Evolutionary conservation across 2,888 invertebrate genomes (phyloP).

Genomic region (Epirrhoe tristata): DNA sequence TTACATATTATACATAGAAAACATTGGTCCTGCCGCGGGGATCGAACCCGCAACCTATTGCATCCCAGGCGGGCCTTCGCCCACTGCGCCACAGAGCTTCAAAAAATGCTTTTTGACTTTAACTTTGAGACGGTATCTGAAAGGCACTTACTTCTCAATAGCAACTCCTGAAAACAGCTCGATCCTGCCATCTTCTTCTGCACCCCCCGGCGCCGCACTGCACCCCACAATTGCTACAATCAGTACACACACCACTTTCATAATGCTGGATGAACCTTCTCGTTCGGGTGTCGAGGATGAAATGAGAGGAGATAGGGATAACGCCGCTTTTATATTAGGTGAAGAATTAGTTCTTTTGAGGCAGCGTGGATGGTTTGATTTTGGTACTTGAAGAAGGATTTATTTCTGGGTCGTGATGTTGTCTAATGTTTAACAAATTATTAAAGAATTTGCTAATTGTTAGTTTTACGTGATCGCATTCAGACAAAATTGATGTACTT

Average conservation of each 20-base stretch:
- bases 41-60: no score
- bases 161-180: conserved; percentile 78
- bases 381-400: conserved; percentile 57
- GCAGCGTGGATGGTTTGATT: conserved; percentile 38
- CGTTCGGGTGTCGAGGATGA: conserved; percentile 60
- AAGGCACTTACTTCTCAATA: conserved; percentile 71
- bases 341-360: conserved; percentile 45
- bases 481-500: no score
- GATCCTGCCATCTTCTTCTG: conserved; percentile 66
- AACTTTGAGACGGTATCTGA: no score
- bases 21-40: no score
- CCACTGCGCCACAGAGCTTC: no score
- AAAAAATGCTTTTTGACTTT: no score
- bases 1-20: no score
- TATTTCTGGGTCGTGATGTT: neutral
- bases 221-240: conserved; percentile 65
- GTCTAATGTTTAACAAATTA: neutral
- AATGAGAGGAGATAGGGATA: conserved; percentile 67
- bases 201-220: conserved; percentile 68
- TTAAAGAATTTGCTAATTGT: no score
- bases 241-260: conserved; percentile 72
- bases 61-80: no score
- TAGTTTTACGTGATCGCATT: no score
- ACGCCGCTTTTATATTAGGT: conserved; percentile 61
- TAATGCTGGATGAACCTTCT: conserved; percentile 56